These are phyloP conservation scores for Drosophila eugracilis DNA, from an alignment of 1,140 invertebrate species.

Conservation along the genomic window DNA sequence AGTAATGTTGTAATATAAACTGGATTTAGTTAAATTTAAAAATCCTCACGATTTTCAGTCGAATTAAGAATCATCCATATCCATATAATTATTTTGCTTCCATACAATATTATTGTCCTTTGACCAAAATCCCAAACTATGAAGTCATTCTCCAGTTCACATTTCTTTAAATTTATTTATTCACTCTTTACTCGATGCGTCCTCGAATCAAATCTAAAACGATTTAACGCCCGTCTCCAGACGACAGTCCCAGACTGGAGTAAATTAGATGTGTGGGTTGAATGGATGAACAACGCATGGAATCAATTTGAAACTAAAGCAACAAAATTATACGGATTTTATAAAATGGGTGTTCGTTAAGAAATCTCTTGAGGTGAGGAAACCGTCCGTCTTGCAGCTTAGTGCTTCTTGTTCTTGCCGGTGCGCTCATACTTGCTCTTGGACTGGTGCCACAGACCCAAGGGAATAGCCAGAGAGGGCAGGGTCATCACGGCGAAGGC, in stretches of 20 bases:
- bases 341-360: slow-evolving; percentile 42
- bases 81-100: too few species aligned
- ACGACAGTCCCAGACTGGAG: slow-evolving; percentile 53
- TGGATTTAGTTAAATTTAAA: slow-evolving; percentile 6
- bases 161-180: slow-evolving; percentile 56
- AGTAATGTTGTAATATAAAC: slow-evolving; percentile 28
- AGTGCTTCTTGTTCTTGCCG: slow-evolving; percentile 88
- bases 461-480: slow-evolving; percentile 97
- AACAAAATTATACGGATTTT: slow-evolving; percentile 64
- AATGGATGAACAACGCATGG: slow-evolving; percentile 61
- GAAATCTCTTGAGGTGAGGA: slow-evolving; percentile 60
- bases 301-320: slow-evolving; percentile 60
- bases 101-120: too few species aligned
- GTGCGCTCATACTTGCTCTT: slow-evolving; percentile 97
- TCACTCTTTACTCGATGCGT: slow-evolving; percentile 65
- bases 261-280: slow-evolving; percentile 47
- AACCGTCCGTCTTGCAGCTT: slow-evolving; percentile 35
- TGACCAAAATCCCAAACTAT: not conserved
- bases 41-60: not conserved
- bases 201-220: slow-evolving; percentile 79
- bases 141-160: not conserved
- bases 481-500: slow-evolving; percentile 98
- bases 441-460: slow-evolving; percentile 96
- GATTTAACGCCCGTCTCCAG: slow-evolving; percentile 69
- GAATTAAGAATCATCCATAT: not conserved